These are phyloP conservation scores for Dendrolimus kikuchii DNA, from an alignment of 1,140 invertebrate genomes.

Conservation along the genomic window DNA sequence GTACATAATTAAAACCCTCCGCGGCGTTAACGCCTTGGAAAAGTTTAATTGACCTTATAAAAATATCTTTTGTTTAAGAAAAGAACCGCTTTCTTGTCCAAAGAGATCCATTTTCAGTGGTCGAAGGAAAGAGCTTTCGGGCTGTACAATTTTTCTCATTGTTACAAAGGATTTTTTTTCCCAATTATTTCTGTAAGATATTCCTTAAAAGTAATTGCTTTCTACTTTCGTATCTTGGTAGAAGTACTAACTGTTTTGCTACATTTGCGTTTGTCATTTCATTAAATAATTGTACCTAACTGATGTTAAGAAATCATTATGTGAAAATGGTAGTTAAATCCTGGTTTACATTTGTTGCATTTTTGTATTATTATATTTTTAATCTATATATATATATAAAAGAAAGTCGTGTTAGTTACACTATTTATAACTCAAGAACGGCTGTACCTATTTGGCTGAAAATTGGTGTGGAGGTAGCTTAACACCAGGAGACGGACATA, in stretches of 20 bases:
- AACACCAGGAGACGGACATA: too few relatives aligned
- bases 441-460: too few relatives aligned
- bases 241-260: not conserved
- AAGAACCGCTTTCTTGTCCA: conserved; percentile 24
- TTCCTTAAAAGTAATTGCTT: conserved; percentile 7
- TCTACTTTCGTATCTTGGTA: not conserved
- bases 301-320: too few relatives aligned
- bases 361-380: not conserved
- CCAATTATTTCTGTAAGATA: conserved; percentile 19
- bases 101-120: conserved; percentile 20
- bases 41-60: conserved; percentile 55
- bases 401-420: too few relatives aligned
- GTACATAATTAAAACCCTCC: conserved; percentile 16
- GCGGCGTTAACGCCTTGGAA: conserved; percentile 30
- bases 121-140: conserved; percentile 16
- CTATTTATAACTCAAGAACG: too few relatives aligned
- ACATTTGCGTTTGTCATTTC: not conserved
- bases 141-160: conserved; percentile 27
- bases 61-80: conserved; percentile 43
- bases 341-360: too few relatives aligned
- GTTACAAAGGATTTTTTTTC: conserved; percentile 31
- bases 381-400: not conserved
- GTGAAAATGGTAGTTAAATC: too few relatives aligned
- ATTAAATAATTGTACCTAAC: not conserved
- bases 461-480: too few relatives aligned